These are phyloP conservation scores for Gastracanthus pulcherrimus DNA, from an alignment of 2,888 invertebrate genomes.

Conservation along the genomic window DNA sequence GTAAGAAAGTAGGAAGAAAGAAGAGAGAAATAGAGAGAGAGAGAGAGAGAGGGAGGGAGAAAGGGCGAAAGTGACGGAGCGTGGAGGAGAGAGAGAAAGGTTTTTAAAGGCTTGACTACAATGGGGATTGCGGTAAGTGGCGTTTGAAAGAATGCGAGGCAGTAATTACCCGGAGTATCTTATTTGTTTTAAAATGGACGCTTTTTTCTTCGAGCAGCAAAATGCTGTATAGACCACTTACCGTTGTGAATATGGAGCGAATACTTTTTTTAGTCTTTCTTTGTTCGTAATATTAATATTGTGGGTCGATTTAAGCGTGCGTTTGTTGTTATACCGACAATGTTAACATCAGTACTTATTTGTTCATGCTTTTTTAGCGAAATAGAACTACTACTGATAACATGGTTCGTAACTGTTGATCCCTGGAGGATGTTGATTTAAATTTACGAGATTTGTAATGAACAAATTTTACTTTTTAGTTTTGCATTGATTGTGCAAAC, in stretches of 20 bases:
- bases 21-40: slow-evolving; percentile 36
- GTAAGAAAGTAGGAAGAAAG: slow-evolving; percentile 27
- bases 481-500: background rate
- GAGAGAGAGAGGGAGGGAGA: slow-evolving; percentile 52
- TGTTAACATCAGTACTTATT: too few species aligned
- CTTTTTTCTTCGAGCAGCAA: background rate
- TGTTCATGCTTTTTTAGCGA: too few species aligned
- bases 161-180: background rate
- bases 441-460: too few species aligned
- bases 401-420: too few species aligned
- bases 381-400: too few species aligned
- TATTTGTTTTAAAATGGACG: background rate
- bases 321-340: too few species aligned
- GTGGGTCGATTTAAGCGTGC: too few species aligned
- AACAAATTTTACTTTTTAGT: background rate
- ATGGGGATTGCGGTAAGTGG: slow-evolving; percentile 13
- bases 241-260: too few species aligned
- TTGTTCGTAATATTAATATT: too few species aligned
- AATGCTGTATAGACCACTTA: background rate
- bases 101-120: slow-evolving; percentile 24
- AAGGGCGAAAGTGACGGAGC: slow-evolving; percentile 39
- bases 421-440: too few species aligned
- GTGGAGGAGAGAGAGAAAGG: slow-evolving; percentile 28
- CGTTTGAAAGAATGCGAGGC: slow-evolving; percentile 4
- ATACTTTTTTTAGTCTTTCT: too few species aligned